These are phyloP conservation scores for Bemisia tabaci DNA, from an alignment of 1,140 invertebrate genomes.

Conservation along the genomic window DNA sequence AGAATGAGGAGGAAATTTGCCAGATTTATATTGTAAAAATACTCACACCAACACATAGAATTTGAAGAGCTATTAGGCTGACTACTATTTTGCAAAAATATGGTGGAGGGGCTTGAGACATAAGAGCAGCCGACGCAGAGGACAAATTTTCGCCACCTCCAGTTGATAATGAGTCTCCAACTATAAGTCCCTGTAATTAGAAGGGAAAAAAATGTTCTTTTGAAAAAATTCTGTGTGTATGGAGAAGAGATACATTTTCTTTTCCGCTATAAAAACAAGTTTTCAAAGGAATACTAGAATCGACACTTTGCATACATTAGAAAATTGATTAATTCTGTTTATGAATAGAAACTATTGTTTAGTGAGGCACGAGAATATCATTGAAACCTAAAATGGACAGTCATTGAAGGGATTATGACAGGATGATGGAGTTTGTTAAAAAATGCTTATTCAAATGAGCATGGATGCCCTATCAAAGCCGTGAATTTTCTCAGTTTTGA, in stretches of 20 bases:
- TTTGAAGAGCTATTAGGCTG: conserved; percentile 82
- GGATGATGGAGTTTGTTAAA: no score
- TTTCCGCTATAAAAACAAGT: conserved; percentile 19
- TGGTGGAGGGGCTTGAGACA: conserved; percentile 76
- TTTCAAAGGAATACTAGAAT: conserved; percentile 3
- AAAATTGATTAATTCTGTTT: conserved; percentile 2
- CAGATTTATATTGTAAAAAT: conserved; percentile 6
- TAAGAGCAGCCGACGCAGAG: conserved; percentile 59
- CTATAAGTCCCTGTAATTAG: conserved; percentile 34
- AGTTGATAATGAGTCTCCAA: conserved; percentile 48
- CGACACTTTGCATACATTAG: background rate
- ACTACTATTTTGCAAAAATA: conserved; percentile 95
- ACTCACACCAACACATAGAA: conserved; percentile 71
- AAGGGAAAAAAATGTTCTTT: conserved; percentile 23
- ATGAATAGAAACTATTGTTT: conserved; percentile 9
- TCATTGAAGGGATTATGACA: no score
- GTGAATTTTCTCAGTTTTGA: no score
- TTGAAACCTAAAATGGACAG: no score
- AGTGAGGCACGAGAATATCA: no score
- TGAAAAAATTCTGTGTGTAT: no score
- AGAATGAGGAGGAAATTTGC: conserved; percentile 1
- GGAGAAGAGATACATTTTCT: no score
- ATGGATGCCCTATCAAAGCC: no score
- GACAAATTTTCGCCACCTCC: conserved; percentile 45
- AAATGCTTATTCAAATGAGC: no score